Conservation (phyloP, 2,797 vertebrate genomes). For the Typhlichthys eigenmanni region DNA sequence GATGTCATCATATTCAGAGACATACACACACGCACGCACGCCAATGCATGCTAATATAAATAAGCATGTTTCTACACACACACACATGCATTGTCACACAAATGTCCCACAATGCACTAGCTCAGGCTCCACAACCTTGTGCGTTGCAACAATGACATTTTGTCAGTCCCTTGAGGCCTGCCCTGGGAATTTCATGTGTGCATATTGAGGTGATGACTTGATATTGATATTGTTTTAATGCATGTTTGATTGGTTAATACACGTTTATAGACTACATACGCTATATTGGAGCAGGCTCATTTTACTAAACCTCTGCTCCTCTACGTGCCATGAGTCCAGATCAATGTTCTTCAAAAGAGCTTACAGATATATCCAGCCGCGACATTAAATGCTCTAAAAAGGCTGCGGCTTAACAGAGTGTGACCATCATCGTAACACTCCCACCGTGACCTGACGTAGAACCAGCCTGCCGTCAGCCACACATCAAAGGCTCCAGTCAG, state of each 20-base stretch:
- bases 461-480: conserved; percentile 16
- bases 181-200: no score
- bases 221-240: no score
- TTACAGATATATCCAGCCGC: conserved; percentile 49
- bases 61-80: not conserved
- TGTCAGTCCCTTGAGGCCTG: no score
- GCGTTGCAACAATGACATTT: no score
- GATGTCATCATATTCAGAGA: conserved; percentile 15
- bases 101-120: conserved; percentile 22
- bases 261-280: conserved; percentile 19
- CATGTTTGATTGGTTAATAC: no score
- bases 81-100: conserved; percentile 1
- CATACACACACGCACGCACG: not conserved
- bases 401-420: conserved; percentile 43
- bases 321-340: conserved; percentile 44
- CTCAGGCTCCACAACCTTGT: no score
- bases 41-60: no score
- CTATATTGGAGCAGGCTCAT: not conserved
- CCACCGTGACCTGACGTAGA: conserved; percentile 51
- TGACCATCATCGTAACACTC: conserved; percentile 56
- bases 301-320: conserved; percentile 25
- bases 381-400: conserved; percentile 56
- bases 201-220: no score
- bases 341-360: conserved; percentile 55
- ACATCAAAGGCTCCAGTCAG: conserved; percentile 60